Base-by-base conservation (phyloP, 2,113 vertebrate species). In the Leptobrachium leishanense region DNA sequence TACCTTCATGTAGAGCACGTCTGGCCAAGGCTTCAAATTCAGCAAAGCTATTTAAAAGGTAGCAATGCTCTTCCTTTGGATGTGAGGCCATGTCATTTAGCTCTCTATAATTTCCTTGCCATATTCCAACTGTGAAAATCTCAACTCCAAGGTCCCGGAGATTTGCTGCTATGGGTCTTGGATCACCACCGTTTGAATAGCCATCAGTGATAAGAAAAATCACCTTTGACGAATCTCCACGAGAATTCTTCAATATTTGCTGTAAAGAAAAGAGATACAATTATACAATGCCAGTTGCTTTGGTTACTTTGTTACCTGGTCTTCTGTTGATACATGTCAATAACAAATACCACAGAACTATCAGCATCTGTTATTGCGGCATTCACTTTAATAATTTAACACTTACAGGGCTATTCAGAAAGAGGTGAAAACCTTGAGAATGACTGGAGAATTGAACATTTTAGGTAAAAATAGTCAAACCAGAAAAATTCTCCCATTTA, bases 191-290 rank as follows among this genome's bases (percentile, higher is more conserved):
- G 0, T 98, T 99, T 43, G 97, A 99, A 92, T 99, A 99, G 6
- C 98, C 98, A 9, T 99, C 98, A 3, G 97, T 99, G 85, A 99
- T 97, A 74, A 99, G 95, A 88, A 99, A 99, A 84, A 99, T 97
- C 12, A 92, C 97, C 85, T 96, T 97, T 4, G 94, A 95, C 63
- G 96, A 88, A 55, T 99, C 98, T 50, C 89, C 83, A 40, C 97
- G 93, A 15, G 98, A 95, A 74, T 97, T 92, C 9, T 88, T 92
- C 40, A 99, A 84, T 87, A 99, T 99, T 98, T 98, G 95, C 98
- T 99, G 90, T 41, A 82, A 85, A 85, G 72, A 75, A 85, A 2
- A 74, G 15, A 20, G 62, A 71, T 53, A 59, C 54, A 55, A 20
- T 69, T 11, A 57, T 8, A 50, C 8, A 50, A 50, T 50, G 46